Evolutionary conservation across 2,113 vertebrate species (phyloP), one percentile per base, ranked within the genome.

Genomic region (Phainopepla nitens): DNA sequence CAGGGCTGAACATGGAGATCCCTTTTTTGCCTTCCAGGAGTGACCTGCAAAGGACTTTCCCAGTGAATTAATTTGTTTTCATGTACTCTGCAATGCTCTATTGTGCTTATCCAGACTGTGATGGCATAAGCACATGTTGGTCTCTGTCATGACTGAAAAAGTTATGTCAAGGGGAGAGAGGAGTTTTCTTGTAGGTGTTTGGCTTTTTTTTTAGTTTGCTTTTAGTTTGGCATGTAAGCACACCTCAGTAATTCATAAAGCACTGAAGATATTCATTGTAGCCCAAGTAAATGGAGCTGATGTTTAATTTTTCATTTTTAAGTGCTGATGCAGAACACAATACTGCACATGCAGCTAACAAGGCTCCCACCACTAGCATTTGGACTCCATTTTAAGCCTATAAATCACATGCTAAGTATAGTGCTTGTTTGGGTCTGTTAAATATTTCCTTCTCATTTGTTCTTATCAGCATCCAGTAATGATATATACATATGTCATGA

Each of bases 381-480:
- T 95, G 94, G 92, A 94, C 42, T 87, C 84, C 39, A 62, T 92
- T 92, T 95, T 76, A 92, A 94, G 68, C 72, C 79, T 68, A 95
- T 94, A 96, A 96, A 96, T 96, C 93, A 94, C 19, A 83, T 41
- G 60, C 92, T 95, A 97, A 96, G 88, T 95, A 89, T 90, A 95
- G 87, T 92, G 53, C 82, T 90, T 93, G 80, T 94, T 96, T 95
- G 89, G 8, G 13, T 94, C 96, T 94, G 93, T 77, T 96, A 92
- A 95, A 93, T 93, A 94, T 95, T 97, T 95, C 69, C 89, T 84
- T 95, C 82, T 95, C 11, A 1, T 83, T 93, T 94, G 72, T 90
- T 97, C 93, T 94, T 96, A 96, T 97, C 94, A 97, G 95, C 82
- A 94, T 92, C 90, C 87, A 90, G 64, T 94, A 94, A 97, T 91